phyloP scores from a whole-genome alignment of 2,797 vertebrate genomes.

The Enteromius thamalakanensis region DNA sequence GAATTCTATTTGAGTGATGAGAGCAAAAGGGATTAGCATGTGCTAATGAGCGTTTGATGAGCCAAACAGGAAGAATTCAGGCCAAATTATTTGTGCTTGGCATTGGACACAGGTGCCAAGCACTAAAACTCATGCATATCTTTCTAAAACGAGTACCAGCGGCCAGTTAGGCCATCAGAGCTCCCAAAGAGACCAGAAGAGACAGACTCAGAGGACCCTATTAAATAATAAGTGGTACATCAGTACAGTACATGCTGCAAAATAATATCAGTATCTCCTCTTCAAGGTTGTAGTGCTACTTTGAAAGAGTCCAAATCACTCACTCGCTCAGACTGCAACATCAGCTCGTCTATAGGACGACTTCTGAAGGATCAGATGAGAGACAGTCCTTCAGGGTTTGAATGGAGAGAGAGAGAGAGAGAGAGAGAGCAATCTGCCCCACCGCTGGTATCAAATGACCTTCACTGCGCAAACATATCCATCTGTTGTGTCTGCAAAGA shows the following conservation, averaged over 20 bases:
- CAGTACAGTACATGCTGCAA: conserved; percentile 21
- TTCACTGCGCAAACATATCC: conserved; percentile 38
- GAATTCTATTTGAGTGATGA: conserved; percentile 15
- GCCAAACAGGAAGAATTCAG: conserved; percentile 11
- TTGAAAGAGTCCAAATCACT: conserved; percentile 39
- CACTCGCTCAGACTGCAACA: conserved; percentile 38
- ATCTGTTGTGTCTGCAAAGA: conserved; percentile 38
- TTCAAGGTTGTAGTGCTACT: conserved; percentile 40
- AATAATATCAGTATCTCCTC: conserved; percentile 23
- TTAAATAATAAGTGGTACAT: conserved; percentile 30
- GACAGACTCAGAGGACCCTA: neutral
- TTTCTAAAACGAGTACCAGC: conserved; percentile 1
- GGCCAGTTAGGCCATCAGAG: neutral
- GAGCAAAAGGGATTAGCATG: conserved; percentile 26
- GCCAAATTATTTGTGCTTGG: conserved; percentile 45
- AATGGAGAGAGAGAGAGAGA: neutral
- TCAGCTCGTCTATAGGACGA: conserved; percentile 32
- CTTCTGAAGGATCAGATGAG: conserved; percentile 45
- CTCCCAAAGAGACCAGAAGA: conserved; percentile 3
- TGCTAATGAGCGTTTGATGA: conserved; percentile 43
- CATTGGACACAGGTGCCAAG: neutral
- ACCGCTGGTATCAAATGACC: conserved; percentile 45
- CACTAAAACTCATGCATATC: conserved; percentile 1
- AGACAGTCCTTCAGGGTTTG: conserved; percentile 47
- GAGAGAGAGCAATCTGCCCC: conserved; percentile 41